Conservation (phyloP, 2,797 vertebrate species). For the Cossypha caffra region DNA sequence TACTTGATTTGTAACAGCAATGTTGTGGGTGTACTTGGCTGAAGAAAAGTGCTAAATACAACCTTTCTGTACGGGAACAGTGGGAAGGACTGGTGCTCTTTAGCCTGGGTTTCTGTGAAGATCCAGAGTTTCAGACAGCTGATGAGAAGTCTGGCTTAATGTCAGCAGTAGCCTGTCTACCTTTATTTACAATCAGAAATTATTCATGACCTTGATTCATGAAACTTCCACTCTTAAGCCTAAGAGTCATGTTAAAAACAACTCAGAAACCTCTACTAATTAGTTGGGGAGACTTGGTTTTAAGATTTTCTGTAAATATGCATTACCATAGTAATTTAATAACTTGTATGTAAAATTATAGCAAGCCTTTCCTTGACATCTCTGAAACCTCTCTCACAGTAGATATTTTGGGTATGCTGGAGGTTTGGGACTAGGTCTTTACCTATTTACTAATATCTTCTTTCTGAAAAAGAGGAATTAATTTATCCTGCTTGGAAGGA, state of each 20-base stretch:
- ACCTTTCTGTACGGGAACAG: not conserved
- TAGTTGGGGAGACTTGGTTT: not conserved
- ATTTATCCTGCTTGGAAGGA: not conserved
- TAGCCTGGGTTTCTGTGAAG: not conserved
- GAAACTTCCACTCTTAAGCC: not conserved
- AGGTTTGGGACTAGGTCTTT: not conserved
- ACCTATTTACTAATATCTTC: not conserved
- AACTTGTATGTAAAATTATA: not conserved
- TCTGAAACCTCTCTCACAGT: not conserved
- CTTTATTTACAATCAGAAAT: not conserved
- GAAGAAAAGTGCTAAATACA: not conserved
- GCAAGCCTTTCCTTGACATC: not conserved
- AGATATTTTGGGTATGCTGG: not conserved
- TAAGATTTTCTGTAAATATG: not conserved
- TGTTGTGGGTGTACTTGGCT: not conserved
- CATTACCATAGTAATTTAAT: not conserved
- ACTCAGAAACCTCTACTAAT: not conserved
- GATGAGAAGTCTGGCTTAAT: not conserved
- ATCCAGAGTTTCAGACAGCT: not conserved
- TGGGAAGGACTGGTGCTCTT: not conserved
- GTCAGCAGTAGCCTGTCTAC: not conserved
- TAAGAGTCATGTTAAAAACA: not conserved
- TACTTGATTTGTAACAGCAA: not conserved
- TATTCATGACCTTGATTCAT: not conserved
- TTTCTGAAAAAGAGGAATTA: not conserved